Evolutionary conservation across 2,113 vertebrate species (phyloP).

Genomic region (Larimichthys polyactis): DNA sequence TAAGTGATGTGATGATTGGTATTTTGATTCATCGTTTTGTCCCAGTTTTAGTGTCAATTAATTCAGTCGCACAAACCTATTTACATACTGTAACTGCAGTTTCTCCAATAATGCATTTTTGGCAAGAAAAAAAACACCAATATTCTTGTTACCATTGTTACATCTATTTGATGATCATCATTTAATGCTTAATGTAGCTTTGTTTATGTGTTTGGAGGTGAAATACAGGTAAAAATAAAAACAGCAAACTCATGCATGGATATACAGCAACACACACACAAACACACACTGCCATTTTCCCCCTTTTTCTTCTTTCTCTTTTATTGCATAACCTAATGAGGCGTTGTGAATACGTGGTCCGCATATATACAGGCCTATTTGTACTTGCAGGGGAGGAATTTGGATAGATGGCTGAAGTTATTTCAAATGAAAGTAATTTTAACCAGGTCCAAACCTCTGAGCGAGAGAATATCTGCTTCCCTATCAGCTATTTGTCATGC

Average conservation of each 20-base stretch:
- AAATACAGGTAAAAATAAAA: constrained; percentile 21
- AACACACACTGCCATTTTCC: constrained; percentile 16
- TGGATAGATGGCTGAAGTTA: constrained; percentile 78
- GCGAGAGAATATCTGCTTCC: constrained; percentile 68
- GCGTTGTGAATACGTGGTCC: constrained; percentile 53
- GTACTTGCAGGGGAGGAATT: constrained; percentile 69
- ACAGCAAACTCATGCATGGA: constrained; percentile 2
- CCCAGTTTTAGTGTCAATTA: background rate
- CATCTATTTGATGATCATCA: background rate
- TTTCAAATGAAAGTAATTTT: constrained; percentile 81
- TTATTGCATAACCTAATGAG: constrained; percentile 75
- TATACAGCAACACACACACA: constrained; percentile 2
- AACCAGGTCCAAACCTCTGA: constrained; percentile 73
- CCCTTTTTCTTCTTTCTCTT: constrained; percentile 34
- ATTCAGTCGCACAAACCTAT: background rate
- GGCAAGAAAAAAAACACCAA: background rate
- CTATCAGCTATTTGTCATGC: constrained; percentile 78
- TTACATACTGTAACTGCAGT: background rate
- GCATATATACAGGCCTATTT: constrained; percentile 75
- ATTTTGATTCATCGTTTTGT: background rate
- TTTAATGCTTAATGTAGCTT: background rate
- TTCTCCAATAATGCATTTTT: background rate
- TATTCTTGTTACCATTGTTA: background rate
- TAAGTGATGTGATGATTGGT: background rate
- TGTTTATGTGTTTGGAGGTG: constrained; percentile 4